phyloP scores from a whole-genome alignment of 2,797 vertebrate genomes.

The Sciaenops ocellatus region DNA sequence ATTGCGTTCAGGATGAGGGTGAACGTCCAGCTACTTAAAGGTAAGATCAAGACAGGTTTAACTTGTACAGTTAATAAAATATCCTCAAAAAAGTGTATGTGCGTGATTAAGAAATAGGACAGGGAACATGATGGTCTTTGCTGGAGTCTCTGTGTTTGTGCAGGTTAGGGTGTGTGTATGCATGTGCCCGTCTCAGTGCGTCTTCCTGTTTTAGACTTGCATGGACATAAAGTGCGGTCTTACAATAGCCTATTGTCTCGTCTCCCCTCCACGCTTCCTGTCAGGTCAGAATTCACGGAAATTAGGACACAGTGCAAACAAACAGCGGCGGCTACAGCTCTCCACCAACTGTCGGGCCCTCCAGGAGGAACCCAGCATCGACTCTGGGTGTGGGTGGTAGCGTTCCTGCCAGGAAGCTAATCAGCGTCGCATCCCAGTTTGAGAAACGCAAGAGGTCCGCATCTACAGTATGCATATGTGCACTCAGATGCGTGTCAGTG shows the following conservation, averaged over 20 bases:
- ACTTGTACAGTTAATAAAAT: conserved; percentile 11
- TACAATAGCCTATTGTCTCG: conserved; percentile 88
- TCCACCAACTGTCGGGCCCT: conserved; percentile 67
- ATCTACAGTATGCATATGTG: conserved; percentile 25
- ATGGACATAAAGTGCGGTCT: conserved; percentile 75
- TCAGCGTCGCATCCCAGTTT: conserved; percentile 75
- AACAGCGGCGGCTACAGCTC: conserved; percentile 79
- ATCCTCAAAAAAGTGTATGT: background rate
- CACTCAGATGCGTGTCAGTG: conserved; percentile 29
- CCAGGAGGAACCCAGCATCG: conserved; percentile 64
- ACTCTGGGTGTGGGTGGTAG: conserved; percentile 50
- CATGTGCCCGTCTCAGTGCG: conserved; percentile 48
- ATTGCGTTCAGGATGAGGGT: background rate
- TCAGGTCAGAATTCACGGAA: conserved; percentile 88
- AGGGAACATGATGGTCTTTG: conserved; percentile 11
- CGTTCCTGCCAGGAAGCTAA: conserved; percentile 81
- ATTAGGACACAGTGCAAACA: conserved; percentile 86
- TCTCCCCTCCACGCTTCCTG: conserved; percentile 83
- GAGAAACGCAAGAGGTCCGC: conserved; percentile 38
- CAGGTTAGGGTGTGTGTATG: conserved; percentile 47
- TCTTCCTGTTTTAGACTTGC: conserved; percentile 83
- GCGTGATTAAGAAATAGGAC: conserved; percentile 15
- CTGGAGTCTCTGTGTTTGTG: conserved; percentile 31
- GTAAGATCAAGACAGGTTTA: background rate
- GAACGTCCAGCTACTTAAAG: background rate